These are phyloP conservation scores for Gobio occitaniae DNA, from an alignment of 2,797 vertebrate genomes.

Conservation along the genomic window DNA sequence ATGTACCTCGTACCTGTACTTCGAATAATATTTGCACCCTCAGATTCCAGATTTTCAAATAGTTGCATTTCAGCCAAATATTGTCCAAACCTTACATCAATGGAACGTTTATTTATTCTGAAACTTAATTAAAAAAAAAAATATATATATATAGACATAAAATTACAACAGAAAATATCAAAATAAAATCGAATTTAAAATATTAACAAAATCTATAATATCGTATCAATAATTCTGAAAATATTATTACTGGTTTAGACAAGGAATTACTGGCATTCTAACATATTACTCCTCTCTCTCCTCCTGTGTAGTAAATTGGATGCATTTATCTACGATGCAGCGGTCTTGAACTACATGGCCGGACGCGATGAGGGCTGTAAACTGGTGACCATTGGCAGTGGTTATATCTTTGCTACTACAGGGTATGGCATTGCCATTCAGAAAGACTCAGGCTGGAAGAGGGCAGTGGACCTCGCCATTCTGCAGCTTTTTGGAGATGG, in stretches of 20 bases:
- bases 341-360: conserved; percentile 99
- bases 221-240: background rate
- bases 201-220: background rate
- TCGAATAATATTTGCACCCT: too few species aligned
- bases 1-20: too few species aligned
- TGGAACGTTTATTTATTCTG: too few species aligned
- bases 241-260: background rate
- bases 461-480: conserved; percentile 64
- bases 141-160: too few species aligned
- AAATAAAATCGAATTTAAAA: background rate
- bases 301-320: conserved; percentile 88
- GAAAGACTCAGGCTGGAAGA: conserved; percentile 96
- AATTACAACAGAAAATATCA: background rate
- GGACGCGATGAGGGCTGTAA: conserved; percentile 98
- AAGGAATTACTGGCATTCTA: background rate
- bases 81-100: too few species aligned
- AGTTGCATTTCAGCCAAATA: too few species aligned
- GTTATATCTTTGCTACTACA: conserved; percentile 90
- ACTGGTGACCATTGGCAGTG: conserved; percentile 96
- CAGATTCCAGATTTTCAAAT: too few species aligned
- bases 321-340: conserved; percentile 98
- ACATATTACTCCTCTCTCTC: conserved; percentile 13
- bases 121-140: too few species aligned
- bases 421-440: conserved; percentile 99
- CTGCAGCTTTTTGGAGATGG: conserved; percentile 64